Evolutionary conservation across 2,888 invertebrate species (phyloP), one percentile per base, ranked within the genome.

Genomic region (Phortica magna): DNA sequence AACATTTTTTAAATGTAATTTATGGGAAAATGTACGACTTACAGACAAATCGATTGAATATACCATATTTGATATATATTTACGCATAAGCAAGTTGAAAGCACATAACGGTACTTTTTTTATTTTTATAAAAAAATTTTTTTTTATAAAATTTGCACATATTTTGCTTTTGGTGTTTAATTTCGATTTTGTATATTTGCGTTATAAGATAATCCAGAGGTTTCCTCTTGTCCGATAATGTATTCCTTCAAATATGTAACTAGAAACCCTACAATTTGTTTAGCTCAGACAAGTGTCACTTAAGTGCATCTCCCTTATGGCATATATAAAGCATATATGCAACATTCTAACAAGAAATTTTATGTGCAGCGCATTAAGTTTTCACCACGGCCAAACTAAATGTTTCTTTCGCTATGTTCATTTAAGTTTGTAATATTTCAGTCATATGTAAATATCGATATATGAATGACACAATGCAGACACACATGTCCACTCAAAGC

Each of bases 401-500:
- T 31, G 31, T 31, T 4, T 31, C 31, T 31, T 4, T 4, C 31
- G 31, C 5, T 31, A 31, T 31, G 31, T 4, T 4, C 31, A 31
- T 4, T 31, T 31, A 31, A 31, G 31, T 31, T 31, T 31, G 31
- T 31, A 31, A 4, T 31, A 31, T 31, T 31, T 31, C 17, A 55
- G 55, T 17, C 7, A 55, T n/a, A 17, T 17, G n/a, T 55, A 1
- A 14, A 55, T 55, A 55, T n/a, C 7, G 12, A 55, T 55, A n/a
- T n/a, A 55, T 55, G 14, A 17, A 61, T 17, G 53, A 61, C 61
- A 61, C 14, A 14, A 12, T 55, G 17, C 53, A 53, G n/a, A 12
- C 53, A 59, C 61, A 3, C 43, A 19, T 67, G 31, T 31, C 41
- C 41, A 68, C 43, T 68, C 43, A 48, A 68, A 68, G 68, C 68